Percentiles rank a stretch among this genome's conserved stretches.
phyloP scores from a whole-genome alignment of 2,888 invertebrate species.

The Yponomeuta evonymella region DNA sequence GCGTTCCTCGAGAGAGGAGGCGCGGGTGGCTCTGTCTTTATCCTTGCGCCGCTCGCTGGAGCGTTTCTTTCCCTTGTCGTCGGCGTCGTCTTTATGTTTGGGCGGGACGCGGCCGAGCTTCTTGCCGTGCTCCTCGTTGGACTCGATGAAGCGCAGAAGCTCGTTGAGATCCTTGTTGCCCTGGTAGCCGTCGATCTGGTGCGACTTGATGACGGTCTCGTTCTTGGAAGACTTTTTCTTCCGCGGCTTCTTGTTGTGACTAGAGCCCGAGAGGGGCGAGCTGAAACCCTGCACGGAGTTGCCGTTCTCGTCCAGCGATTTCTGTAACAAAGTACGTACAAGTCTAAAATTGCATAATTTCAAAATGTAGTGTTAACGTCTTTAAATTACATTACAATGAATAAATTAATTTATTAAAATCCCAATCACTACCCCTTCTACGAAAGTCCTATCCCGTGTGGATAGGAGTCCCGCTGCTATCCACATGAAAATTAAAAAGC shows the following conservation, averaged over 20 bases:
- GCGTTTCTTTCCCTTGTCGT: conserved; percentile 70
- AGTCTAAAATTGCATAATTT: too few species aligned
- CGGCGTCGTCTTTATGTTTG: conserved; percentile 60
- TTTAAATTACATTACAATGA: too few species aligned
- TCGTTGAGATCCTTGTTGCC: conserved; percentile 86
- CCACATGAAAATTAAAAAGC: too few species aligned
- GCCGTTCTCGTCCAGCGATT: conserved; percentile 87
- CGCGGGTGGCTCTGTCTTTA: conserved; percentile 70
- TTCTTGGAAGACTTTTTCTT: conserved; percentile 78
- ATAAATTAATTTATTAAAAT: too few species aligned
- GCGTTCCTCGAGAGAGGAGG: conserved; percentile 88
- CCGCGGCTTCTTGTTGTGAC: conserved; percentile 72
- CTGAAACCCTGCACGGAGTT: conserved; percentile 80
- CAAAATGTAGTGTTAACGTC: too few species aligned
- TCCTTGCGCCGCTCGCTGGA: conserved; percentile 59
- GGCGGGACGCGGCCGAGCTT: conserved; percentile 43
- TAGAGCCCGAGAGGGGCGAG: conserved; percentile 63
- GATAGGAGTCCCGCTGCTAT: too few species aligned
- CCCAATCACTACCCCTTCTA: too few species aligned
- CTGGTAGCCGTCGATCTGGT: conserved; percentile 86
- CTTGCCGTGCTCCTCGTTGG: conserved; percentile 63
- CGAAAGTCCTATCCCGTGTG: too few species aligned
- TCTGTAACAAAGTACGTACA: conserved; percentile 57
- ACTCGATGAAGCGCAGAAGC: conserved; percentile 86
- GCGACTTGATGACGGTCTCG: conserved; percentile 74